Evolutionary conservation across 2,888 invertebrate species (phyloP).

Genomic region (Scaptomyza cyrtandrae): DNA sequence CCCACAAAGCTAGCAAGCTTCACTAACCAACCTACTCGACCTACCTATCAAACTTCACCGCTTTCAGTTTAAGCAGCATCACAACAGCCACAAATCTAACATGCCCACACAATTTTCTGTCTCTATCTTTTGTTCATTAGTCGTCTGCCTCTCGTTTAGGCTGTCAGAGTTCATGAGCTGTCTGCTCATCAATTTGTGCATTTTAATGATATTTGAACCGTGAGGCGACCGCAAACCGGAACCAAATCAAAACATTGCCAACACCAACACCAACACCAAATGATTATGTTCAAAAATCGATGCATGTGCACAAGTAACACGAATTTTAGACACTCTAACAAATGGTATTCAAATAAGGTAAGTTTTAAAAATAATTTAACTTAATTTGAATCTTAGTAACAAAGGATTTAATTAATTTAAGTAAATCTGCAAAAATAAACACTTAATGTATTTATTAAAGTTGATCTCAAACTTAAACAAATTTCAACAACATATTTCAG

Average conservation of each 20-base stretch:
- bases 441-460: no score
- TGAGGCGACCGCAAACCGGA: constrained; percentile 43
- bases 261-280: no score
- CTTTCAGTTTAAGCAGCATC: background rate
- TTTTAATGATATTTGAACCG: constrained; percentile 76
- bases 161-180: constrained; percentile 27
- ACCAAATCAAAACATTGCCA: constrained; percentile 11
- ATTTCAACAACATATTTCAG: no score
- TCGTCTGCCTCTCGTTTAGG: background rate
- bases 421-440: no score
- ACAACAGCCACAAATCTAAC: constrained; percentile 3
- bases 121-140: background rate
- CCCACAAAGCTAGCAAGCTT: constrained; percentile 3
- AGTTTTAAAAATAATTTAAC: no score
- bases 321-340: constrained; percentile 9
- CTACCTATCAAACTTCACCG: background rate
- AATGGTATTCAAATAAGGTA: no score
- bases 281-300: constrained; percentile 24
- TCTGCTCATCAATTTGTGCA: constrained; percentile 71
- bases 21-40: background rate
- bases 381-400: no score
- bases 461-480: no score
- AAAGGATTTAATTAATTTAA: no score
- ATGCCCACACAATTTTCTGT: background rate
- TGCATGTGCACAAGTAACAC: background rate